Evolutionary conservation across 2,888 invertebrate species (phyloP).

Genomic region (Eutolmus rufibarbis): DNA sequence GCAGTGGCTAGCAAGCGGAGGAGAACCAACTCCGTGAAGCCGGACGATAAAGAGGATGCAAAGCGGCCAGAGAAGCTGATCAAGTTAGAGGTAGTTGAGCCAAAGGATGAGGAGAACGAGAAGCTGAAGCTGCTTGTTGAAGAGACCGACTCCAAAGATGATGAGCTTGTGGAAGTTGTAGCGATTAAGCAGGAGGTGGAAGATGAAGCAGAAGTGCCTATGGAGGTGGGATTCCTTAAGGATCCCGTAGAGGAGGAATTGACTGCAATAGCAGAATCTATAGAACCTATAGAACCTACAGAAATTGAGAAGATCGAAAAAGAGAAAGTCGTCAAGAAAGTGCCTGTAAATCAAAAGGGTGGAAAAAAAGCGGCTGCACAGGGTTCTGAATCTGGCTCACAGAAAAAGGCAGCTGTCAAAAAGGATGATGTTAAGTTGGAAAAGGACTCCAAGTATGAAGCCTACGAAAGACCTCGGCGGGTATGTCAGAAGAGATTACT

Average conservation of each 20-base stretch:
- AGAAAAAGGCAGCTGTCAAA: background rate
- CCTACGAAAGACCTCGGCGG: constrained; percentile 8
- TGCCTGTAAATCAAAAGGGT: background rate
- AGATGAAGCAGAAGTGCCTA: constrained; percentile 52
- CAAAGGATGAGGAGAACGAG: constrained; percentile 2
- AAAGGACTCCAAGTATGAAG: constrained; percentile 27
- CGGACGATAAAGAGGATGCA: constrained; percentile 34
- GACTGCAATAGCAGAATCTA: background rate
- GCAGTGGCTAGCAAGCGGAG: constrained; percentile 18
- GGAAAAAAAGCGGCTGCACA: background rate
- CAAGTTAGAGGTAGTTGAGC: constrained; percentile 9
- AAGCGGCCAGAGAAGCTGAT: constrained; percentile 1
- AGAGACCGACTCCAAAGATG: constrained; percentile 30
- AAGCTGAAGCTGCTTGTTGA: background rate
- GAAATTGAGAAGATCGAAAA: background rate
- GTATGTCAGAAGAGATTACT: background rate
- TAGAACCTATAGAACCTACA: background rate
- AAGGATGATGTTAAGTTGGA: constrained; percentile 23
- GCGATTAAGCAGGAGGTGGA: constrained; percentile 66
- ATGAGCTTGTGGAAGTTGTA: constrained; percentile 60
- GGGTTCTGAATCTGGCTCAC: background rate
- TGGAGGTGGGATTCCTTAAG: background rate
- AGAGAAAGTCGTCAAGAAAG: background rate
- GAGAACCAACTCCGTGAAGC: constrained; percentile 15
- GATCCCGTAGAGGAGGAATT: background rate